Conservation (phyloP, 2,888 invertebrate species). For the Orthonychiurus folsomi region DNA sequence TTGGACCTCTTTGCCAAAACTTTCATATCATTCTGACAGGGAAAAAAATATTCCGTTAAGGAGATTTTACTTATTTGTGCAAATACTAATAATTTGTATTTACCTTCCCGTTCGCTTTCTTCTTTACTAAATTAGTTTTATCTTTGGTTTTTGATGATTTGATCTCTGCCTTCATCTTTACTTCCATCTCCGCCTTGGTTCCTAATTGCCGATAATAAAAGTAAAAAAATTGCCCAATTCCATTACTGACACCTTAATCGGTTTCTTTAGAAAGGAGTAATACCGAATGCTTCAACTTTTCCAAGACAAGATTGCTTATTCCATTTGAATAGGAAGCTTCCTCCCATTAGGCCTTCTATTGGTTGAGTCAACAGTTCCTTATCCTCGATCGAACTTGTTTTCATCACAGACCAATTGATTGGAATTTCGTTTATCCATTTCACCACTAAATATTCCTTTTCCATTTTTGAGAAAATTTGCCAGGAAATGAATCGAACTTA, state of each 20-base stretch:
- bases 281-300: background rate
- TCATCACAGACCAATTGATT: background rate
- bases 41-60: background rate
- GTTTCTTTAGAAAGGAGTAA: background rate
- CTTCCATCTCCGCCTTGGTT: background rate
- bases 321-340: background rate
- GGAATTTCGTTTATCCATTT: conserved; percentile 1
- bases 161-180: background rate
- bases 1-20: background rate
- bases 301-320: background rate
- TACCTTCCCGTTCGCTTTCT: background rate
- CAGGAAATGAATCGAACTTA: background rate
- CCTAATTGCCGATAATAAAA: background rate
- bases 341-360: background rate
- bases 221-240: too few species aligned
- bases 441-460: conserved; percentile 5
- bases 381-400: background rate
- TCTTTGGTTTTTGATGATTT: background rate
- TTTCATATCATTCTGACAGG: too few species aligned
- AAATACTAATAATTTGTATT: background rate
- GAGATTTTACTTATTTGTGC: background rate
- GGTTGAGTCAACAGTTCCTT: background rate
- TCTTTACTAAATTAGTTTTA: background rate
- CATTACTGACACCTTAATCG: background rate
- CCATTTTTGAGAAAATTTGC: background rate